Conservation (phyloP, 2,797 vertebrate genomes). For the Eurystomus glaucurus region DNA sequence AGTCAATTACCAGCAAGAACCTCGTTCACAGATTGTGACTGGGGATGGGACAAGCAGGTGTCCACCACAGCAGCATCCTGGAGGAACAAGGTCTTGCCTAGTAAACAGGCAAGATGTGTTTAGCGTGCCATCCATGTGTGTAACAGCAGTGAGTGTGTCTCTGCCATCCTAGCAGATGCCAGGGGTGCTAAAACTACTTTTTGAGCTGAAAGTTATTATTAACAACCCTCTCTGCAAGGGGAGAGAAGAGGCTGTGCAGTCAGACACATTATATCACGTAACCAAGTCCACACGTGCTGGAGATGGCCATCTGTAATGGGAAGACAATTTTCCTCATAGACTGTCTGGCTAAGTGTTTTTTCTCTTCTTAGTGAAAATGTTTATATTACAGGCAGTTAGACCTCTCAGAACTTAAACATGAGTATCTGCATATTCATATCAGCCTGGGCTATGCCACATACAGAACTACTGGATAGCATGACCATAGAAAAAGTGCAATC, state of each 20-base stretch:
- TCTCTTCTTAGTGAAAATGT: not conserved
- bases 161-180: not conserved
- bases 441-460: not conserved
- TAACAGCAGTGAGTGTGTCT: not conserved
- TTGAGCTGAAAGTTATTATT: not conserved
- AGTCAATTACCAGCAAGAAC: not conserved
- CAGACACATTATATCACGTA: rapidly evolving
- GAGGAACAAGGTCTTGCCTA: not conserved
- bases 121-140: not conserved
- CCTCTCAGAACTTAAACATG: not conserved
- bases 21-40: not conserved
- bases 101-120: not conserved
- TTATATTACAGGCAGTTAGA: not conserved
- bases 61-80: not conserved
- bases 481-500: rapidly evolving
- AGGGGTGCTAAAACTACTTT: not conserved
- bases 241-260: not conserved
- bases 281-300: not conserved
- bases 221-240: not conserved
- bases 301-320: not conserved
- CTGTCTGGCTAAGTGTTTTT: not conserved
- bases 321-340: not conserved
- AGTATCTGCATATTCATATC: not conserved
- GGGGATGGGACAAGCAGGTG: not conserved
- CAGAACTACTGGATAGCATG: not conserved